Conservation (phyloP, 2,113 vertebrate genomes). For the Rhodinocichla rosea region DNA sequence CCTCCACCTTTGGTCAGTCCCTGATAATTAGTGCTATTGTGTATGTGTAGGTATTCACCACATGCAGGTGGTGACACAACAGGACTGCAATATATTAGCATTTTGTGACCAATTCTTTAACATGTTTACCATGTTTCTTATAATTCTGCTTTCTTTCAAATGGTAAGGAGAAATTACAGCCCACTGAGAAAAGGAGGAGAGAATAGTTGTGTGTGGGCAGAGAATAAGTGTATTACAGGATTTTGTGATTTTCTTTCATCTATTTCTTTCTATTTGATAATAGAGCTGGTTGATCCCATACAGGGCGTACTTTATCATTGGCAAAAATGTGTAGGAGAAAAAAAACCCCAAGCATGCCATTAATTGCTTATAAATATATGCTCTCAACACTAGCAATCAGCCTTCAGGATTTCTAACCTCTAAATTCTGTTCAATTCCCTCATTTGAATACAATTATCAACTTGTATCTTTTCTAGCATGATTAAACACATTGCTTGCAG, state of each 20-base stretch:
- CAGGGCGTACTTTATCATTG: conserved; percentile 19
- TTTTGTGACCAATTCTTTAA: conserved; percentile 20
- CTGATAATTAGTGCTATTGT: neutral
- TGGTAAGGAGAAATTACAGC: conserved; percentile 10
- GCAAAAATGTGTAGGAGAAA: conserved; percentile 32
- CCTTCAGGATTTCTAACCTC: conserved; percentile 27
- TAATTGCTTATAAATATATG: conserved; percentile 67
- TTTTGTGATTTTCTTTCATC: conserved; percentile 33
- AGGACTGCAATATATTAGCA: neutral
- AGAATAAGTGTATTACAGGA: conserved; percentile 15
- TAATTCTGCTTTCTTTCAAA: conserved; percentile 44
- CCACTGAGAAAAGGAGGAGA: neutral
- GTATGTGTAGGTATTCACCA: neutral
- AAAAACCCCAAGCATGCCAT: neutral
- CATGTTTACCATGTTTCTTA: conserved; percentile 38
- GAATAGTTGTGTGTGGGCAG: conserved; percentile 34
- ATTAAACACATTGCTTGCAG: neutral
- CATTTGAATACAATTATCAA: conserved; percentile 44
- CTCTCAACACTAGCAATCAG: conserved; percentile 19
- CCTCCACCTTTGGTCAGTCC: neutral
- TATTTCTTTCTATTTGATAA: conserved; percentile 19
- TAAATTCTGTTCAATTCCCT: conserved; percentile 14
- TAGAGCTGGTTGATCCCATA: conserved; percentile 20
- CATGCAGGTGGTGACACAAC: neutral
- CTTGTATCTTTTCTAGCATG: conserved; percentile 5